phyloP scores from a whole-genome alignment of 2,797 vertebrate species.

The Rhynchotus rufescens region DNA sequence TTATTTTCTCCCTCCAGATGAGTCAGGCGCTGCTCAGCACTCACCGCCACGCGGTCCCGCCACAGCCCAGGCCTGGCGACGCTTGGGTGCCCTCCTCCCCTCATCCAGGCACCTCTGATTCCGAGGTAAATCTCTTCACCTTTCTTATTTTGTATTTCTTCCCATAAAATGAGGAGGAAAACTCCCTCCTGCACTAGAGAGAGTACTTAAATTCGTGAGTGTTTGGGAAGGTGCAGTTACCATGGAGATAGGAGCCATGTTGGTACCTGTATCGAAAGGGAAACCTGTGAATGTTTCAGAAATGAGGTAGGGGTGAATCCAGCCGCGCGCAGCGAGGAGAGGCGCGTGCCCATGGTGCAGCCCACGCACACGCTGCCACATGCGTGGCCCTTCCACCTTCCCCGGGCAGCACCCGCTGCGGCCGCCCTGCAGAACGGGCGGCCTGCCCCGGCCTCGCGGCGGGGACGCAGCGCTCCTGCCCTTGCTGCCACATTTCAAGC shows the following conservation, averaged over 20 bases:
- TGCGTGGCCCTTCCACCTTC: too few species aligned
- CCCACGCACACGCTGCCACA: too few species aligned
- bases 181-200: background rate
- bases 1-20: background rate
- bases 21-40: background rate
- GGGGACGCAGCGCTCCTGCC: too few species aligned
- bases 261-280: background rate
- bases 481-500: background rate
- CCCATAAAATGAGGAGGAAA: background rate
- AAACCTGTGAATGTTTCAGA: background rate
- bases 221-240: background rate
- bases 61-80: background rate
- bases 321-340: background rate
- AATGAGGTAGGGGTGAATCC: background rate
- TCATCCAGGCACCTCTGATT: background rate
- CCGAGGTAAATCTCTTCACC: background rate
- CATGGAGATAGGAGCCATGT: accelerated
- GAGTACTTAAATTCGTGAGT: background rate
- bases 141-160: background rate
- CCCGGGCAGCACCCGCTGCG: too few species aligned
- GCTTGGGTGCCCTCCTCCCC: background rate
- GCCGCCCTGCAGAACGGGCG: too few species aligned
- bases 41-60: background rate
- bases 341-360: too few species aligned
- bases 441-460: too few species aligned